Evolutionary conservation across 2,113 vertebrate genomes (phyloP), one percentile per base, ranked within the genome.

Genomic region (Pampusana beccarii): DNA sequence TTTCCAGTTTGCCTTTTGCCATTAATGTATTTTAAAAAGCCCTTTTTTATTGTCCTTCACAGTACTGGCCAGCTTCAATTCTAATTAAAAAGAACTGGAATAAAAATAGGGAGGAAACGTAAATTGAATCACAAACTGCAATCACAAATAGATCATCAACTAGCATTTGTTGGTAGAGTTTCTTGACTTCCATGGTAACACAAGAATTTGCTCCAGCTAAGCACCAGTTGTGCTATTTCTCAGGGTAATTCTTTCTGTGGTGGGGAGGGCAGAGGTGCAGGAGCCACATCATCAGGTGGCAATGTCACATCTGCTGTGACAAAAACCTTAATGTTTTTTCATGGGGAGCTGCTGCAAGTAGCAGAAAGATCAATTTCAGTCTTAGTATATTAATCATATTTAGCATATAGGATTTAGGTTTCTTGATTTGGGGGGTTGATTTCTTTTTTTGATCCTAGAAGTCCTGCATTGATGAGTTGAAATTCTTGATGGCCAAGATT

Each of bases 251-350:
- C 33, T 34, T 42, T 16, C 31, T 25, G 2, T 2, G 20, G 20
- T 6, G 31, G 16, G 0, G 3, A n/a, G 64, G 61, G 77, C 81
- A 29, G 66, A 16, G 26, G 29, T 11, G 26, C 62, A 17, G 31
- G 67, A 60, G 33, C 69, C 51, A 84, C 64, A 86, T 75, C 78
- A 75, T 16, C 80, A 91, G 77, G 40, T 75, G 84, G 78, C 80
- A 72, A 72, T 84, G 61, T 64, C 26, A 93, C 23, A 70, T 38
- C 69, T 87, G 11, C 74, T 38, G 66, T 36, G 13, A 46, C 44
- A 46, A 46, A 46, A 46, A 46, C 44, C 44, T 46, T 46, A 46
- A 46, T 46, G 18, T 46, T 46, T 46, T 38, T 51, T 42, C 86
- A 16, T 1, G 9, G 34, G 48, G 11, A 81, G 20, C 40, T 73